These are phyloP conservation scores for Nephrotoma guestfalica DNA, from an alignment of 2,888 invertebrate species.

Conservation along the genomic window DNA sequence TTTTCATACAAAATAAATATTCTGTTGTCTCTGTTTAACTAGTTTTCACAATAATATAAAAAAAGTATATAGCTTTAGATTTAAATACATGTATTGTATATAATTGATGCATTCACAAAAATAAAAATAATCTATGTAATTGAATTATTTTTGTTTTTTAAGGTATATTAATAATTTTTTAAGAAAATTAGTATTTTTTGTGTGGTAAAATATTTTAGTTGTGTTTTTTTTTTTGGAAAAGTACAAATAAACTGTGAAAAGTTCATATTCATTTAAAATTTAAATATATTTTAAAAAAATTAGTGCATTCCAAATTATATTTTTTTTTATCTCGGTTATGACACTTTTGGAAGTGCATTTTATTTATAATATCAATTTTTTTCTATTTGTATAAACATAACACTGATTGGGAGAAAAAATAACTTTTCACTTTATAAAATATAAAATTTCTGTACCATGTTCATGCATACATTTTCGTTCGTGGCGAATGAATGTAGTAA, in stretches of 20 bases:
- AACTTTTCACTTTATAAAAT: background rate
- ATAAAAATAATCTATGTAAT: background rate
- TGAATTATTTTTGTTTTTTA: background rate
- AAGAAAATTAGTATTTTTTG: background rate
- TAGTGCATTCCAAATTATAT: background rate
- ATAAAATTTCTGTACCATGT: background rate
- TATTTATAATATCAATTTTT: background rate
- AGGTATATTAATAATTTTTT: background rate
- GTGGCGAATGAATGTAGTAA: background rate
- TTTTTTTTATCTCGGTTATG: background rate
- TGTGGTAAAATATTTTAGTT: background rate
- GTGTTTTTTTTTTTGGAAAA: background rate
- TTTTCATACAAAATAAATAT: background rate
- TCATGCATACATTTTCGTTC: background rate
- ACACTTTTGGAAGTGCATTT: background rate
- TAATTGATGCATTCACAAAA: background rate
- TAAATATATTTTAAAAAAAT: background rate
- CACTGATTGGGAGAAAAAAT: background rate
- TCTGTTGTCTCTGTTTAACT: background rate
- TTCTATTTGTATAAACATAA: background rate
- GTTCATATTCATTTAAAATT: background rate
- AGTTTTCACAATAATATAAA: background rate
- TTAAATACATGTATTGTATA: background rate
- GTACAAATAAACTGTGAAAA: background rate
- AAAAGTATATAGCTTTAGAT: background rate